A percentile compares a stretch with the other conserved stretches of the same genome.
phyloP scores from a whole-genome alignment of 2,888 invertebrate species.

The Stenchaetothrips biformis region DNA sequence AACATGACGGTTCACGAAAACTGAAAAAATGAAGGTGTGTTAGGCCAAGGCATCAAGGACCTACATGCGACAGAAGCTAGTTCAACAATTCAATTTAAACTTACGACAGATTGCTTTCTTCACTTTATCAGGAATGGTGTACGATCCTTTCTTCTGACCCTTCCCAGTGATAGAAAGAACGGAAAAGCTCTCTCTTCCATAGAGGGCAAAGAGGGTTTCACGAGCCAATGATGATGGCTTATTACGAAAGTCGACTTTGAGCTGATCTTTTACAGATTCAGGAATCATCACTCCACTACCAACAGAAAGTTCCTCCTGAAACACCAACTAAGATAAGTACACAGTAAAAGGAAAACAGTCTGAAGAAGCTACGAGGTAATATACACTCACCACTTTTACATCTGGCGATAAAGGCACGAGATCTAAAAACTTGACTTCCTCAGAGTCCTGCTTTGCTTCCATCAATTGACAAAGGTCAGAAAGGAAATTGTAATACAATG shows the following conservation, averaged over 20 bases:
- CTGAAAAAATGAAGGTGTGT: neutral
- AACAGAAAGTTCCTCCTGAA: neutral
- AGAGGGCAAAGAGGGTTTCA: neutral
- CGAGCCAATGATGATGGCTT: neutral
- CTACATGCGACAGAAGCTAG: neutral
- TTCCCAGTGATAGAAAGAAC: neutral
- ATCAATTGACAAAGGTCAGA: neutral
- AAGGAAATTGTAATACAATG: neutral
- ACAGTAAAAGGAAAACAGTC: neutral
- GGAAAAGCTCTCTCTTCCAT: neutral
- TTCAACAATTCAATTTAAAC: neutral
- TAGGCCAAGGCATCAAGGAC: neutral
- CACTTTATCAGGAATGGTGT: neutral
- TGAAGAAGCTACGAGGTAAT: neutral
- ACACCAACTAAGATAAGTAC: neutral
- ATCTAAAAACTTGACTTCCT: neutral
- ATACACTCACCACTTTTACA: neutral
- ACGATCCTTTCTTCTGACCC: neutral
- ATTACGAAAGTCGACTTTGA: neutral
- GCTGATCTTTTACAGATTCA: neutral
- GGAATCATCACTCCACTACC: neutral
- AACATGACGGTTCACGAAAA: neutral
- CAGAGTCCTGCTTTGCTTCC: neutral
- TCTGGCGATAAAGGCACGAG: neutral
- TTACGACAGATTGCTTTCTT: neutral